These are phyloP conservation scores for Hoplodrina blanda DNA, from an alignment of 2,888 invertebrate genomes.

Conservation along the genomic window DNA sequence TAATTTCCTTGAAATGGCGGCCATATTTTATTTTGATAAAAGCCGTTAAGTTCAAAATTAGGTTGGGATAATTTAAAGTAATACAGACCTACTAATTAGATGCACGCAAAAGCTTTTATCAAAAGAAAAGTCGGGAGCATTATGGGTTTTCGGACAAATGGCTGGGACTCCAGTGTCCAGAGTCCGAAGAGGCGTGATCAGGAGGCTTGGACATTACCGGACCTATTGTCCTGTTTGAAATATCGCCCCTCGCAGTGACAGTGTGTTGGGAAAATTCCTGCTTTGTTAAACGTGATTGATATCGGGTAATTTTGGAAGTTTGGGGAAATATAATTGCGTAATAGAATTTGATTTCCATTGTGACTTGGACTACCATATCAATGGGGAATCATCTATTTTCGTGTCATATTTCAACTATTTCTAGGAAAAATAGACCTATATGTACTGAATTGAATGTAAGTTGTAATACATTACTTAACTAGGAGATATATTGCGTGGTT, in stretches of 20 bases:
- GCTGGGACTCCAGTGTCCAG: conserved; percentile 36
- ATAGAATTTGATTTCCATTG: conserved; percentile 36
- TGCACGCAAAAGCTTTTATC: conserved; percentile 51
- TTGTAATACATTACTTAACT: not conserved
- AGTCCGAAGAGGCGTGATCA: conserved; percentile 61
- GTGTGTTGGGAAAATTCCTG: conserved; percentile 57
- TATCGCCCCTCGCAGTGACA: conserved; percentile 62
- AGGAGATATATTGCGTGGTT: not conserved
- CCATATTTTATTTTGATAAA: conserved; percentile 35
- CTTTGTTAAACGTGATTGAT: conserved; percentile 62
- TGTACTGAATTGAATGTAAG: not conserved
- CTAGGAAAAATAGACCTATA: not conserved
- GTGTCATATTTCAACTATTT: not conserved
- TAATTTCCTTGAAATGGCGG: conserved; percentile 36
- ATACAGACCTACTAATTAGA: conserved; percentile 37
- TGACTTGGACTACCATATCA: conserved; percentile 24
- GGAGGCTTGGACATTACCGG: conserved; percentile 45
- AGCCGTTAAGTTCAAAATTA: conserved; percentile 35
- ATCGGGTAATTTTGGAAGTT: conserved; percentile 44
- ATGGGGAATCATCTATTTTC: not conserved
- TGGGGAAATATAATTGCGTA: conserved; percentile 39
- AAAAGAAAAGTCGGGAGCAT: conserved; percentile 64
- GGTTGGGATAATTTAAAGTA: conserved; percentile 11
- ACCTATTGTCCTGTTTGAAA: conserved; percentile 61
- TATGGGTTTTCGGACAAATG: conserved; percentile 46